Evolutionary conservation across 1,140 invertebrate genomes (phyloP), one percentile per base, ranked within the genome.

Genomic region (Leptonema lineaticorne): DNA sequence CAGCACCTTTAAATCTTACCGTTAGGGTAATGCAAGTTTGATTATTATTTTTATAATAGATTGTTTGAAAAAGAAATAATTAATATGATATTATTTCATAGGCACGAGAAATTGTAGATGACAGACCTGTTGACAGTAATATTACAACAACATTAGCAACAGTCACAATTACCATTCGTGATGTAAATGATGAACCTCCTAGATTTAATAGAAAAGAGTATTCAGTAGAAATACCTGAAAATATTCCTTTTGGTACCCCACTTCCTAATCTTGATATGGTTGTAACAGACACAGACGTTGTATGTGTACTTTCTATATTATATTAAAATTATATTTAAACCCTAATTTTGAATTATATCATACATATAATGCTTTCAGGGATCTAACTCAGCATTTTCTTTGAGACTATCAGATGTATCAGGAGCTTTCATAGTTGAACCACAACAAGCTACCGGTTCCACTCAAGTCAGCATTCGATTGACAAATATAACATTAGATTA

Each of bases 161-260:
- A 45, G 89, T 92, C 8, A 93, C 87, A 0, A 87, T 97, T 11
- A 94, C 90, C 22, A 92, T 97, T 69, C 87, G 88, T 75, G 95
- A 97, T 80, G 93, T 97, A 0, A 98, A 98, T 79, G 96, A 99
- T 78, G 93, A 94, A 73, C 88, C 94, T 0, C 96, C 96, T 0
- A 81, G 82, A 14, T 94, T 94, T 78, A 92, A 92, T 80, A 83
- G 85, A 37, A 85, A 88, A 30, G 92, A 95, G 76, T 95, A 94
- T 78, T 85, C 82, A 41, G 90, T 94, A 6, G 86, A 88, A 48
- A 87, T 95, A 65, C 87, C 89, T 0, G 94, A 96, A 77, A 94
- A 93, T 74, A 88, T 93, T 2, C 87, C 89, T 0, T 82, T 89
- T 58, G 93, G 92, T 1, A 93, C 92, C 0, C 90, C 91, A 0